phyloP scores from a whole-genome alignment of 2,113 vertebrate genomes.

The Zingel zingel region DNA sequence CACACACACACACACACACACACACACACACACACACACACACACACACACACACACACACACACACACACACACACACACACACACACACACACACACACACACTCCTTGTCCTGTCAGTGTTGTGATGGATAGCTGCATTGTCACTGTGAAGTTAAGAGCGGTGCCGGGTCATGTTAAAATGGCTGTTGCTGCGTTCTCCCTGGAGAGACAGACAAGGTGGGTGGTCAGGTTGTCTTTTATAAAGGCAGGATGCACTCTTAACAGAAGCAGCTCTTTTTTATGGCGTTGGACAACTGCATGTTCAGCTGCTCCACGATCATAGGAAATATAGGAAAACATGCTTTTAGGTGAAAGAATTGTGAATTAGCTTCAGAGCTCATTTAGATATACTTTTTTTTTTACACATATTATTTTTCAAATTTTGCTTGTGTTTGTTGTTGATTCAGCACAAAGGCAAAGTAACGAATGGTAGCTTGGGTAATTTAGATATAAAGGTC shows the following conservation, averaged over 20 bases:
- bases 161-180: constrained; percentile 70
- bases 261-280: constrained; percentile 3
- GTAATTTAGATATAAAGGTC: not conserved
- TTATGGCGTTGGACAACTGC: not conserved
- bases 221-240: constrained; percentile 73
- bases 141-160: constrained; percentile 72
- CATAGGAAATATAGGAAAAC: not conserved
- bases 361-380: not conserved
- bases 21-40: not conserved
- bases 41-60: not conserved
- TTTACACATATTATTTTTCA: not conserved
- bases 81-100: constrained; percentile 45
- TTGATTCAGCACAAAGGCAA: constrained; percentile 7
- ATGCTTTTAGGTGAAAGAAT: not conserved
- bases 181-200: constrained; percentile 65
- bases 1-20: not conserved
- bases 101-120: constrained; percentile 56
- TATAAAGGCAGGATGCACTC: constrained; percentile 11
- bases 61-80: constrained; percentile 7
- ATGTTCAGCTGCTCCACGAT: not conserved
- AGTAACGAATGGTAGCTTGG: not conserved
- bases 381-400: not conserved
- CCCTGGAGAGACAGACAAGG: constrained; percentile 64
- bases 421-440: not conserved
- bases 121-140: constrained; percentile 73